Evolutionary conservation across 2,113 vertebrate species (phyloP), one percentile per base, ranked within the genome.

Genomic region (Columbina picui): DNA sequence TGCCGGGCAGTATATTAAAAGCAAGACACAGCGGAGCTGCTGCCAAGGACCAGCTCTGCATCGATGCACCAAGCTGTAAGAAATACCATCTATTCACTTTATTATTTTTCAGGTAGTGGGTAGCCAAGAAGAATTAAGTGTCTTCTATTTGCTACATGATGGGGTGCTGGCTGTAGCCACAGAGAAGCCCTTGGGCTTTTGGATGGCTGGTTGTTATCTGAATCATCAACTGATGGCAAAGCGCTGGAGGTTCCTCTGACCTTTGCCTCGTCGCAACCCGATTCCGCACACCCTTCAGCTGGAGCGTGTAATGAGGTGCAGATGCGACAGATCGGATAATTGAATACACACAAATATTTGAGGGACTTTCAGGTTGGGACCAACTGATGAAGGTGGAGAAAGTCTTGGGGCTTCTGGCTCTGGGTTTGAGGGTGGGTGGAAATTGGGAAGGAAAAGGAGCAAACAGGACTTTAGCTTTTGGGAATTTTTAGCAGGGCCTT

Each of bases 301-400:
- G 8, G 96, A 91, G 93, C 91, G 85, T 96, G 93, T 97, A 97
- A 97, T 89, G 93, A 97, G 93, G 23, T 60, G 64, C 97, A 97
- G 95, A 96, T 98, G 97, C 19, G 71, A 52, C 67, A 57, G 96
- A 39, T 36, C 71, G 74, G 79, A n/a, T 45, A 86, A 86, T 26
- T 75, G 43, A 93, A 69, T 29, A 45, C 82, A 14, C 88, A 36
- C 91, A 85, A 43, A 16, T n/a, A 27, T 13, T 36, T 39, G 45
- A 69, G 70, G 21, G 65, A 30, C 80, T 87, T 36, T 73, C 20
- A 27, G 74, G 26, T 36, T 91, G 56, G 30, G 36, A 23, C 92
- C 78, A 71, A 55, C 39, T 6, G 63, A 29, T 22, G 74, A 34
- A 77, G 32, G 68, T 55, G 86, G 64, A 61, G 18, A 43, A 89